These are phyloP conservation scores for Aphelenchoides besseyi DNA, from an alignment of 1,140 invertebrate genomes.

Conservation along the genomic window DNA sequence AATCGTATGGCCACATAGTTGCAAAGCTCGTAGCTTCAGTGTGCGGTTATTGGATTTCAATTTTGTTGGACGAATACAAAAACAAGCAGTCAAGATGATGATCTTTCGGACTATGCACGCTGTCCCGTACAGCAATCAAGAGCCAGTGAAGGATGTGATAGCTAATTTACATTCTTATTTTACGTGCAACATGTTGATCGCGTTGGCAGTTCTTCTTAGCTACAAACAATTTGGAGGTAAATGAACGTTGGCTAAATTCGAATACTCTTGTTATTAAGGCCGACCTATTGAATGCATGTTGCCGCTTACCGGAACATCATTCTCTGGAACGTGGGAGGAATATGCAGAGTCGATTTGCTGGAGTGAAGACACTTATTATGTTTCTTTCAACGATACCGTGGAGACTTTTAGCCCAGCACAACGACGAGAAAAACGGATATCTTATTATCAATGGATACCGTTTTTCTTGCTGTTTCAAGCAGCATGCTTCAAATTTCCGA, in stretches of 20 bases:
- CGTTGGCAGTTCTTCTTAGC: conserved; percentile 54
- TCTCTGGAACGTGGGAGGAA: conserved; percentile 46
- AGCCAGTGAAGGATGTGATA: conserved; percentile 53
- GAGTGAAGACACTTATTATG: conserved; percentile 57
- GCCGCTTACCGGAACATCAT: conserved; percentile 28
- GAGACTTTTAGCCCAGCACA: conserved; percentile 28
- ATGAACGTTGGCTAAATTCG: no score
- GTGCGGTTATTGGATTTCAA: no score
- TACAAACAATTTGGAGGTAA: conserved; percentile 61
- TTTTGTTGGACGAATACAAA: not conserved
- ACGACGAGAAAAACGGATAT: conserved; percentile 35
- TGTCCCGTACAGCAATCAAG: conserved; percentile 53
- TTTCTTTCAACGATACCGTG: conserved; percentile 45
- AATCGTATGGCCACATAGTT: no score
- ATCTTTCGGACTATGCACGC: conserved; percentile 56
- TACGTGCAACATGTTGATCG: conserved; percentile 53
- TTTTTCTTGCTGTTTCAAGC: conserved; percentile 64
- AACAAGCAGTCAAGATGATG: conserved; percentile 40
- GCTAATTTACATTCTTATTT: conserved; percentile 59
- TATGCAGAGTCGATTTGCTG: conserved; percentile 61
- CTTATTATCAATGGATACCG: conserved; percentile 66
- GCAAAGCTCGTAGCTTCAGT: no score
- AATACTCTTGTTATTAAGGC: conserved; percentile 43
- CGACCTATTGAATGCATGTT: conserved; percentile 31
- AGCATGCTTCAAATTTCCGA: conserved; percentile 63